Evolutionary conservation across 2,797 vertebrate species (phyloP), one percentile per base, ranked within the genome.

Genomic region (Myotis pilosus): DNA sequence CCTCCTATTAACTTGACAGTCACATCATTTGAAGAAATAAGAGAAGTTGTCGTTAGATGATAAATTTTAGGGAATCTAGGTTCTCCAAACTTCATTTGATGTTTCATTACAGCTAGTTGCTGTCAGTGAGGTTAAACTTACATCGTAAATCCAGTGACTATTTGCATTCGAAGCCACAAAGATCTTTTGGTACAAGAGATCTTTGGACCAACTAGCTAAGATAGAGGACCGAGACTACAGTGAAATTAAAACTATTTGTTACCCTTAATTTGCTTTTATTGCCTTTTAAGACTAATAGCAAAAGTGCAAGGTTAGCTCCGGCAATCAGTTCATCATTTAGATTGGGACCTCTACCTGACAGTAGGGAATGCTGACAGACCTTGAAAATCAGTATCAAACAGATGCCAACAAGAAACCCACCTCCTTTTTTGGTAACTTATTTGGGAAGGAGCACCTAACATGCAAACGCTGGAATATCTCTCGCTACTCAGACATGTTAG

Each of bases 121-220:
- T 96, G 60, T 94, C 93, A 85, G 0, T n/a, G 89, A 93, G 71
- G 47, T n/a, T 80, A 28, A 85, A 87, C 96, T 97, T 97, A 97
- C 47, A 13, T 47, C 47, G 96, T 55, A 91, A 97, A 94, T 78
- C 53, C 95, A 94, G 80, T 78, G 78, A 87, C 49, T 68, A 25
- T 96, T 94, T 80, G 51, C 87, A 89, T 97, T 91, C 12, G 51
- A 23, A 90, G 79, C 95, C 25, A 86, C 33, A 75, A 78, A 89
- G 76, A 91, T 47, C 68, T 95, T 81, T 90, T 83, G 92, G 47
- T 94, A 93, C 41, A 60, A 93, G 93, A 79, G 89, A 92, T 92
- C 74, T 87, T 86, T 88, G 79, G 60, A 44, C 69, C 79, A 92
- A 19, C 62, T 66, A 62, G 6, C 16, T 72, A 95, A 69, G 85